Percentiles rank a stretch among this genome's conserved stretches.
phyloP scores from a whole-genome alignment of 1,140 invertebrate genomes.

The Antheraea pernyi region DNA sequence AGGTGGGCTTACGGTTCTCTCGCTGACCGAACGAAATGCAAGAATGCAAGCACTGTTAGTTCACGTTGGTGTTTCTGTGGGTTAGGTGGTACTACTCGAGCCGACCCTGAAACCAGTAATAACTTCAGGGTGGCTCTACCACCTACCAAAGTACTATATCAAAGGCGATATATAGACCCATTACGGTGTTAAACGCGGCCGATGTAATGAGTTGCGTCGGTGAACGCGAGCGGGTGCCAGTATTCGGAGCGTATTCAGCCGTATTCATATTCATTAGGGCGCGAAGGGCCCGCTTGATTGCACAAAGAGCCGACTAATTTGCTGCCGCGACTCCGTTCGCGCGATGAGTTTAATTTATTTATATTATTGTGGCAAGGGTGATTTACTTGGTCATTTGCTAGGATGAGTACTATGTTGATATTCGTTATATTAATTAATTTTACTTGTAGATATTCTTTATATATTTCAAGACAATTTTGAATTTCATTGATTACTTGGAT shows the following conservation, averaged over 20 bases:
- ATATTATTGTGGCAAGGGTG: constrained; percentile 11
- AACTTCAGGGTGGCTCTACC: no score
- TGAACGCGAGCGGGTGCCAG: constrained; percentile 33
- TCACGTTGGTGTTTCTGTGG: no score
- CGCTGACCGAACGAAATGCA: no score
- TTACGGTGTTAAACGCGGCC: constrained; percentile 27
- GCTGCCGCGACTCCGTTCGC: constrained; percentile 53
- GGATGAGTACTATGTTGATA: neutral
- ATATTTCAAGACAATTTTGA: neutral
- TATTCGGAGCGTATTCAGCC: constrained; percentile 44
- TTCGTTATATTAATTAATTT: neutral
- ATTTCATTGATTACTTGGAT: no score
- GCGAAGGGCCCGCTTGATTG: constrained; percentile 76
- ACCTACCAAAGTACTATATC: neutral
- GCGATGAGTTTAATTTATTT: constrained; percentile 53
- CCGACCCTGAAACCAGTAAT: no score
- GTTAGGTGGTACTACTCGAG: no score
- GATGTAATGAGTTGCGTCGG: constrained; percentile 53
- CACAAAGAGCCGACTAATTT: constrained; percentile 78
- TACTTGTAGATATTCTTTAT: neutral
- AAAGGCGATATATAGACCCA: constrained; percentile 7
- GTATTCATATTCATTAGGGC: constrained; percentile 76
- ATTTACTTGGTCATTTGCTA: constrained; percentile 1
- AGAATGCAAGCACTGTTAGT: no score
- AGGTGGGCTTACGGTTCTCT: no score